Conservation (phyloP, 2,113 vertebrate genomes). For the Erinaceus europaeus region DNA sequence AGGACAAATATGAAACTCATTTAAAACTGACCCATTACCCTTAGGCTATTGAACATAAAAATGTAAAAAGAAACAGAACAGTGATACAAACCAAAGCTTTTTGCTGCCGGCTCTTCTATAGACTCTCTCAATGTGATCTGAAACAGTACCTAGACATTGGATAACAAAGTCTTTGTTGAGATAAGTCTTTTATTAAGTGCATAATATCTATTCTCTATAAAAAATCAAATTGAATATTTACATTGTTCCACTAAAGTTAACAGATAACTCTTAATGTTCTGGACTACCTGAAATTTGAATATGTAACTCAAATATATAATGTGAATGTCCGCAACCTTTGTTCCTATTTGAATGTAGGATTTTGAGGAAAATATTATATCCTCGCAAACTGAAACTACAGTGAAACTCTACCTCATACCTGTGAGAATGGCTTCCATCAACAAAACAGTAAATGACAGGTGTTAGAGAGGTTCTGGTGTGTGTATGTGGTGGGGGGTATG, state of each 20-base stretch:
- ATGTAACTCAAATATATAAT: background rate
- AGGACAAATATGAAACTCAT: background rate
- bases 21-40: background rate
- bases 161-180: conserved; percentile 44
- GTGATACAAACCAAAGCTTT: conserved; percentile 95
- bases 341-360: background rate
- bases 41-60: background rate
- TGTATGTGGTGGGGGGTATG: no score
- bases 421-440: no score
- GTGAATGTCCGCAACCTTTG: background rate
- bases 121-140: conserved; percentile 94
- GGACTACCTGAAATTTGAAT: background rate
- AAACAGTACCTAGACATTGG: conserved; percentile 85
- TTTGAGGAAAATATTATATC: background rate
- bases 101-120: conserved; percentile 95
- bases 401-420: no score
- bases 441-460: no score
- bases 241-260: background rate
- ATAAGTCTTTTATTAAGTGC: conserved; percentile 21
- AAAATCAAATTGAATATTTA: background rate
- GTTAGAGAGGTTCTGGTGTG: no score
- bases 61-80: conserved; percentile 34
- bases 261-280: background rate
- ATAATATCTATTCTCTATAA: background rate
- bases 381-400: no score